phyloP scores from a whole-genome alignment of 2,113 vertebrate species.

The Aegithalos caudatus region DNA sequence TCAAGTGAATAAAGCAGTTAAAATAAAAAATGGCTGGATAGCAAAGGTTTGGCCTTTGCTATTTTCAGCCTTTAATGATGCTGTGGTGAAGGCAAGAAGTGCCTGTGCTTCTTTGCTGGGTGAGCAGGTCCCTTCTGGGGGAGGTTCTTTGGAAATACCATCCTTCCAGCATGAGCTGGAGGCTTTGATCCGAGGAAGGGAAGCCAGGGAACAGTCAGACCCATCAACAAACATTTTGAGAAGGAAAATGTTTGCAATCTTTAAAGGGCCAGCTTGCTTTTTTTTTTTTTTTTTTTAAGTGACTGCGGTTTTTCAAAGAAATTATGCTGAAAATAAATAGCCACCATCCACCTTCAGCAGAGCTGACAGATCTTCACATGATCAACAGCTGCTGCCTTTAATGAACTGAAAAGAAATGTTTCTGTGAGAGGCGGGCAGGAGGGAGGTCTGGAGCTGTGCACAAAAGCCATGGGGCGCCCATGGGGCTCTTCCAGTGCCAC shows the following conservation, averaged over 20 bases:
- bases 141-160: conserved; percentile 62
- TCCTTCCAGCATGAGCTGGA: background rate
- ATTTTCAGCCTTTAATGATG: conserved; percentile 10
- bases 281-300: background rate
- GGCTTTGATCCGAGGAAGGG: conserved; percentile 1
- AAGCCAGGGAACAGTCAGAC: conserved; percentile 34
- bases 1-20: conserved; percentile 46
- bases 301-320: background rate
- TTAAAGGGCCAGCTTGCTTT: background rate
- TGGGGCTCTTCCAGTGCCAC: accelerated
- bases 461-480: background rate
- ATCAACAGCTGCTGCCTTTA: conserved; percentile 33
- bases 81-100: conserved; percentile 8
- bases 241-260: background rate
- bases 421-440: background rate
- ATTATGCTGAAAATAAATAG: background rate
- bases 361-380: conserved; percentile 26
- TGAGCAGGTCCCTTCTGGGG: conserved; percentile 46
- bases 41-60: conserved; percentile 22
- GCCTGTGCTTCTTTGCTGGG: conserved; percentile 19
- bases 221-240: background rate
- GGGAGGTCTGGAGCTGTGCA: background rate
- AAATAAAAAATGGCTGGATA: conserved; percentile 35
- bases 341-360: background rate
- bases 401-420: background rate